Evolutionary conservation across 2,888 invertebrate species (phyloP).

Genomic region (Diplazon laetatorius): DNA sequence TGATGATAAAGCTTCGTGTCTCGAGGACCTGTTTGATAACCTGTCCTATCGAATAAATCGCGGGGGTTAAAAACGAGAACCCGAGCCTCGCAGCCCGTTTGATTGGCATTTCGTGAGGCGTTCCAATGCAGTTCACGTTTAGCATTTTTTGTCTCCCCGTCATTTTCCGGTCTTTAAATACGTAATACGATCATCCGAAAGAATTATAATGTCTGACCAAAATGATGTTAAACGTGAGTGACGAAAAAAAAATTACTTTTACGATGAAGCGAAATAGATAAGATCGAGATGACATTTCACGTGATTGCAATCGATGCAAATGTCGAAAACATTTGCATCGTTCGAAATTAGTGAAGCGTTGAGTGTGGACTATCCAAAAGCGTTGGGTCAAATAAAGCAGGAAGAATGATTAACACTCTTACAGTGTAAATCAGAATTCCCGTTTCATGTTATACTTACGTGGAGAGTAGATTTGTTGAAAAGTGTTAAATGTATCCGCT

Average conservation of each 20-base stretch:
- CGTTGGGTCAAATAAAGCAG: conserved; percentile 54
- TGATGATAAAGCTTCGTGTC: conserved; percentile 36
- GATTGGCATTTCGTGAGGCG: conserved; percentile 4
- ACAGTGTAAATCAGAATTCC: neutral
- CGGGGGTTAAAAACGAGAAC: neutral
- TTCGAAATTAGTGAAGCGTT: conserved; percentile 29
- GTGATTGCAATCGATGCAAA: conserved; percentile 1
- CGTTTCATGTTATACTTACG: conserved; percentile 30
- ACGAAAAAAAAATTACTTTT: too few species aligned
- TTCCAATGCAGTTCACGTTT: neutral
- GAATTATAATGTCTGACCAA: conserved; percentile 20
- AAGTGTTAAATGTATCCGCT: conserved; percentile 53
- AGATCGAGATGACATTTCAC: too few species aligned
- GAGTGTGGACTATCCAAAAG: neutral
- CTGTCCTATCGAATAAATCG: conserved; percentile 19
- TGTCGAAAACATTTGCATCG: too few species aligned
- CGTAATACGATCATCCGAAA: neutral
- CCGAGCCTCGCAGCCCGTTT: neutral
- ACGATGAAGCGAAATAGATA: too few species aligned
- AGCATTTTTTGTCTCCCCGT: conserved; percentile 1
- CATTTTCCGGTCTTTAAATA: conserved; percentile 20
- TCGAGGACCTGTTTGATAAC: conserved; percentile 37
- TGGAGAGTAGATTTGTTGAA: conserved; percentile 6
- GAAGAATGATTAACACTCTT: conserved; percentile 30
- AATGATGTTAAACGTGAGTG: too few species aligned